These are phyloP conservation scores for Menidia menidia DNA, from an alignment of 2,797 vertebrate genomes.

Conservation along the genomic window DNA sequence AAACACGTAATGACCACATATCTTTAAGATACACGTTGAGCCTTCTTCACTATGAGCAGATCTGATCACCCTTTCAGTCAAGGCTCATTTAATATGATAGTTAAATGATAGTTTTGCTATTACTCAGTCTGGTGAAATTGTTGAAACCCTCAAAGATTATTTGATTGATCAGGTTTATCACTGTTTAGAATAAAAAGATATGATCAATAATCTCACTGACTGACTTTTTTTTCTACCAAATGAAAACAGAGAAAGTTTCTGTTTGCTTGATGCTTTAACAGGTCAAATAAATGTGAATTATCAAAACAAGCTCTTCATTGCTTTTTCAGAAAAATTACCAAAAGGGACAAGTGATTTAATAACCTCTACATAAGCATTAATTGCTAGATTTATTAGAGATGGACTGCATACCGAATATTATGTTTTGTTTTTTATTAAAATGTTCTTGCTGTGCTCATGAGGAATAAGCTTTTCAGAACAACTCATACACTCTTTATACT, in stretches of 20 bases:
- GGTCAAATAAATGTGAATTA: neutral
- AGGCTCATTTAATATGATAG: neutral
- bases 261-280: neutral
- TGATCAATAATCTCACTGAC: constrained; percentile 1
- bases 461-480: constrained; percentile 21
- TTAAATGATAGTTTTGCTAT: neutral
- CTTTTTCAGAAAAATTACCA: neutral
- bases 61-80: neutral
- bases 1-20: neutral
- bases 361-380: neutral
- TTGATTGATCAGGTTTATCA: constrained; percentile 15
- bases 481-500: constrained; percentile 17
- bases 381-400: neutral
- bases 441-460: constrained; percentile 8
- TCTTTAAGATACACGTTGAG: neutral
- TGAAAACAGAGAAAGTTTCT: neutral
- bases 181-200: constrained; percentile 11
- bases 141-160: constrained; percentile 1
- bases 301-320: neutral
- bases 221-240: neutral
- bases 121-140: neutral
- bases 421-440: neutral
- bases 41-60: neutral
- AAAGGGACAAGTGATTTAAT: neutral
- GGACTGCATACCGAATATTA: too few species aligned